Percentiles rank a stretch among this genome's conserved stretches.
These are phyloP conservation scores for Pelmatolapia mariae DNA, from an alignment of 2,113 vertebrate species.

Conservation along the genomic window DNA sequence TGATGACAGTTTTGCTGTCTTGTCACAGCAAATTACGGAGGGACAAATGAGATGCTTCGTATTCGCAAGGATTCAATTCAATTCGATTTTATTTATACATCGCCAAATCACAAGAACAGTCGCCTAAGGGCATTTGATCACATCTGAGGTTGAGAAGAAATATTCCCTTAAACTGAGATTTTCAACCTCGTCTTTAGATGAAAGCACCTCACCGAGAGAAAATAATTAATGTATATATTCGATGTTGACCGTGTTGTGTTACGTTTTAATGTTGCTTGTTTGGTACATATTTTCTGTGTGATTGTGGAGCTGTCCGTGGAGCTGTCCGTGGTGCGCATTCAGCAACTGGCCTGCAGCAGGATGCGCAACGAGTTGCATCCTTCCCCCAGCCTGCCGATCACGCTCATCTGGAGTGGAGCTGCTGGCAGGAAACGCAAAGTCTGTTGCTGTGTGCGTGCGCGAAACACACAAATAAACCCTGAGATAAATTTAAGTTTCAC, in stretches of 20 bases:
- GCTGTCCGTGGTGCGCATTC: neutral
- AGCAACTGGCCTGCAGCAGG: constrained; percentile 9
- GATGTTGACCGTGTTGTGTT: neutral
- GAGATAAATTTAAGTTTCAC: neutral
- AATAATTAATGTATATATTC: neutral
- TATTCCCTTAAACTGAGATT: neutral
- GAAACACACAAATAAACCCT: neutral
- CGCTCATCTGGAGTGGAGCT: constrained; percentile 16
- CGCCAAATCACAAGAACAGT: neutral
- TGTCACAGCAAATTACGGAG: constrained; percentile 50
- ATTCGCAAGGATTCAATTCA: constrained; percentile 4
- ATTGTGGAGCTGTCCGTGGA: constrained; percentile 27
- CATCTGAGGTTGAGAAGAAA: constrained; percentile 3
- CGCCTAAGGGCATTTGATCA: neutral
- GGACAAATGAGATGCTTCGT: constrained; percentile 10
- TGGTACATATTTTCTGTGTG: neutral
- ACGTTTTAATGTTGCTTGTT: neutral
- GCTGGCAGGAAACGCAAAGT: neutral
- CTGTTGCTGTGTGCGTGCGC: neutral
- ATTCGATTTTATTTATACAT: neutral
- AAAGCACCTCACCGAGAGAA: neutral
- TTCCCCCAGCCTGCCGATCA: neutral
- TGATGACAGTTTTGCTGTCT: constrained; percentile 28
- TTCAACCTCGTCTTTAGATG: neutral
- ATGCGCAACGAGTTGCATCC: constrained; percentile 46